A percentile compares a stretch with the other conserved stretches of the same genome.
phyloP scores from a whole-genome alignment of 2,888 invertebrate species.

The Xanthorhoe spadicearia region DNA sequence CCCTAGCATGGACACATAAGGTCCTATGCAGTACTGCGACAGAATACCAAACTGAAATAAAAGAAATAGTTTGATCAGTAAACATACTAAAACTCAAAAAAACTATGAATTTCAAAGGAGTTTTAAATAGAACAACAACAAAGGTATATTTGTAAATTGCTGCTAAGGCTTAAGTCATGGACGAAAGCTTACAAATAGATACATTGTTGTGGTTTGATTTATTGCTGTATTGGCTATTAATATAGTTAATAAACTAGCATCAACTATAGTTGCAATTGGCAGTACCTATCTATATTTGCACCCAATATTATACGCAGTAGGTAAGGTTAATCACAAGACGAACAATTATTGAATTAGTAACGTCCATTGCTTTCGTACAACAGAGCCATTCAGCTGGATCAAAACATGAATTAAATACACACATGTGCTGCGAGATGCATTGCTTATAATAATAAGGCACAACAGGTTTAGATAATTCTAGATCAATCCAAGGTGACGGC shows the following conservation, averaged over 20 bases:
- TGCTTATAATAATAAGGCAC: constrained; percentile 9
- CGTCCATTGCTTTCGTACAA: constrained; percentile 13
- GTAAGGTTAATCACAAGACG: not conserved
- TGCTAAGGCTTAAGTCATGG: not conserved
- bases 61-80: constrained; percentile 25
- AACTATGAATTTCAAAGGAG: not conserved
- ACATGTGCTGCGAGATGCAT: not conserved
- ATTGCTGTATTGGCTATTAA: not conserved
- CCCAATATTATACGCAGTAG: not conserved
- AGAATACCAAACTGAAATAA: constrained; percentile 84
- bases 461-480: constrained; percentile 28
- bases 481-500: constrained; percentile 11
- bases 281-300: not conserved
- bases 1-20: constrained; percentile 83
- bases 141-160: no score
- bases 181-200: constrained; percentile 6
- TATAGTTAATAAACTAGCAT: not conserved
- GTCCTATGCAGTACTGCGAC: constrained; percentile 85
- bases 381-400: constrained; percentile 3
- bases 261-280: no score
- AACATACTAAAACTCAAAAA: not conserved
- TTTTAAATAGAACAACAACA: not conserved
- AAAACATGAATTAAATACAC: not conserved
- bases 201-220: constrained; percentile 7
- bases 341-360: constrained; percentile 13